Percentiles rank a stretch among this genome's conserved stretches.
phyloP scores from a whole-genome alignment of 2,797 vertebrate species.

The Sebastes nivosus region DNA sequence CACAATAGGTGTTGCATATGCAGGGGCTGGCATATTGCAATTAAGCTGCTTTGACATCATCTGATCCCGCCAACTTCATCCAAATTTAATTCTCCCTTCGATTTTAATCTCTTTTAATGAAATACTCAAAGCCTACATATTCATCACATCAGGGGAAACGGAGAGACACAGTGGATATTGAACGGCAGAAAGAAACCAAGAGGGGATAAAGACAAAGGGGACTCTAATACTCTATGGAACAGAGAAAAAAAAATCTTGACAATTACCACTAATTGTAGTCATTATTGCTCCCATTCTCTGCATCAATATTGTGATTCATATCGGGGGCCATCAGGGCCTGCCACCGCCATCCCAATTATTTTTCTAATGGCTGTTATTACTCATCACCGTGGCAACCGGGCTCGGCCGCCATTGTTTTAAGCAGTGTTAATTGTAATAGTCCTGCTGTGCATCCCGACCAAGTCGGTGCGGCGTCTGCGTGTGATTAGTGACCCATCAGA shows the following conservation, averaged over 20 bases:
- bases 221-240: conserved; percentile 63
- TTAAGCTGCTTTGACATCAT: conserved; percentile 68
- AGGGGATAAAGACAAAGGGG: conserved; percentile 69
- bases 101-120: conserved; percentile 80
- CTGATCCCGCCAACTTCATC: conserved; percentile 65
- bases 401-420: conserved; percentile 74
- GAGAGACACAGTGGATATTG: conserved; percentile 55
- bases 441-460: conserved; percentile 59
- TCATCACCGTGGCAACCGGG: conserved; percentile 76
- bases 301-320: conserved; percentile 87
- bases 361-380: conserved; percentile 85
- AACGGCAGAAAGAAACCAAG: conserved; percentile 55
- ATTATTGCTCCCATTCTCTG: conserved; percentile 79
- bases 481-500: conserved; percentile 65
- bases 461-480: conserved; percentile 19
- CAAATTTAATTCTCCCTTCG: conserved; percentile 74
- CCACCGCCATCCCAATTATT: conserved; percentile 79
- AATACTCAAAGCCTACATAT: conserved; percentile 68
- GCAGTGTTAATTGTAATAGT: conserved; percentile 68
- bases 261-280: conserved; percentile 82
- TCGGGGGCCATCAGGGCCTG: conserved; percentile 73
- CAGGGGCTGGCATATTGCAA: conserved; percentile 54
- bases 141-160: conserved; percentile 55
- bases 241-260: conserved; percentile 64
- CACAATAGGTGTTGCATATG: conserved; percentile 24